phyloP scores from a whole-genome alignment of 2,888 invertebrate species.

The Rhagium mordax region DNA sequence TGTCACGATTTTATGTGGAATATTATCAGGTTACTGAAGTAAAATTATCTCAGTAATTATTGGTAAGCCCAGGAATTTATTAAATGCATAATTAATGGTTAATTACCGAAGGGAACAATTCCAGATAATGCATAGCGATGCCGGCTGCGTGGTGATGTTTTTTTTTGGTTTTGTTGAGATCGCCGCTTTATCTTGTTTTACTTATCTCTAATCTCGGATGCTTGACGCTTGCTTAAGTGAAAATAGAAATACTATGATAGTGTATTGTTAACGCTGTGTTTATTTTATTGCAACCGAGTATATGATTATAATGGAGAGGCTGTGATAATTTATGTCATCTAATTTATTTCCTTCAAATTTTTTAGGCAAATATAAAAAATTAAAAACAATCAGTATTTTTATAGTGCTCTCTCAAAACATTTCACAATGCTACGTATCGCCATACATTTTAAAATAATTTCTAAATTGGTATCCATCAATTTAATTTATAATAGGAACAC shows the following conservation, averaged over 20 bases:
- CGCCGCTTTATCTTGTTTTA: slow-evolving; percentile 14
- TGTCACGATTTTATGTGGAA: slow-evolving; percentile 72
- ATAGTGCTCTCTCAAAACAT: too few relatives aligned
- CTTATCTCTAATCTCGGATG: slow-evolving; percentile 14
- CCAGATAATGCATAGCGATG: slow-evolving; percentile 41
- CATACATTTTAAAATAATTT: too few relatives aligned
- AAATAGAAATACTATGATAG: slow-evolving; percentile 13
- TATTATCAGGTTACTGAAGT: slow-evolving; percentile 69
- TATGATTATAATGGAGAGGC: background rate
- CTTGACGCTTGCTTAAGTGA: slow-evolving; percentile 14
- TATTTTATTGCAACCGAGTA: background rate
- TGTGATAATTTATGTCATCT: too few relatives aligned
- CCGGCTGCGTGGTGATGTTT: background rate
- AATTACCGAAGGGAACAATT: slow-evolving; percentile 62
- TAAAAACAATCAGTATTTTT: too few relatives aligned
- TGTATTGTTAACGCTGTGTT: slow-evolving; percentile 23
- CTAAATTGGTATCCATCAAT: too few relatives aligned
- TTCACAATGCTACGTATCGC: too few relatives aligned
- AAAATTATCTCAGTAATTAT: slow-evolving; percentile 70
- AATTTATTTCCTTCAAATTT: too few relatives aligned
- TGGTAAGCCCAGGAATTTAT: slow-evolving; percentile 68
- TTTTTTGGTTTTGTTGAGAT: background rate
- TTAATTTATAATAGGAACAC: too few relatives aligned
- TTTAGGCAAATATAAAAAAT: too few relatives aligned
- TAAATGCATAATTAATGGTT: slow-evolving; percentile 70